Percentiles rank a stretch among this genome's conserved stretches.
phyloP scores from a whole-genome alignment of 1,140 invertebrate species.

The Cherax quadricarinatus region DNA sequence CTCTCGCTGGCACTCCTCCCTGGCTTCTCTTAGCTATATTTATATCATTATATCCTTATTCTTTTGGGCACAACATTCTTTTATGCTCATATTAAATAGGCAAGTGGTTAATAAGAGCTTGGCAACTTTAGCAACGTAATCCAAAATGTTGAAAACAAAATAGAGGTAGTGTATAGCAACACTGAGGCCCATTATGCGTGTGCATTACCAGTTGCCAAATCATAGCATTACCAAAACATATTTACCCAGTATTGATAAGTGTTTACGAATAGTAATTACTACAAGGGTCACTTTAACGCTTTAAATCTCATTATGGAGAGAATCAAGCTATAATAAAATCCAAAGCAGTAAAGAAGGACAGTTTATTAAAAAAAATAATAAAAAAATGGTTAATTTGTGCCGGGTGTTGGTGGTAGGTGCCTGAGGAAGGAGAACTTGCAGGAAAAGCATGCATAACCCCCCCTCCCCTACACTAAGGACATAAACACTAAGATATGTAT shows the following conservation, averaged over 20 bases:
- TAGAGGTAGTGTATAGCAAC: not conserved
- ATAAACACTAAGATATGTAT: too few species aligned
- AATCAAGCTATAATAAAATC: too few species aligned
- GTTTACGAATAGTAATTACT: not conserved
- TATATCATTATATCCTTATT: not conserved
- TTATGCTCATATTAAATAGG: not conserved
- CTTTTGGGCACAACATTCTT: not conserved
- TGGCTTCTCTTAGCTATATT: not conserved
- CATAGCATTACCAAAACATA: not conserved
- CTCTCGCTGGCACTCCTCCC: not conserved
- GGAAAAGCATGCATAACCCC: not conserved
- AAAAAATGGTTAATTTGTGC: not conserved
- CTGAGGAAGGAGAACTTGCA: constrained; percentile 20
- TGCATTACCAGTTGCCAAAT: constrained; percentile 21
- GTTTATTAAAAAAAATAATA: not conserved
- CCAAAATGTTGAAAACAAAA: not conserved
- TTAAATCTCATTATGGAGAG: not conserved
- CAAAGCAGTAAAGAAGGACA: too few species aligned
- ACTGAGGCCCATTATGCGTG: constrained; percentile 13
- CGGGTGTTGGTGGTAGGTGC: constrained; percentile 5
- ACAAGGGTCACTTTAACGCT: not conserved
- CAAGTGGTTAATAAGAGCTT: not conserved
- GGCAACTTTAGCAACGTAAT: not conserved
- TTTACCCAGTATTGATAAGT: not conserved
- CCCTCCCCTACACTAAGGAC: not conserved